These are phyloP conservation scores for Ibidorhyncha struthersii DNA, from an alignment of 2,113 vertebrate species.

Conservation along the genomic window DNA sequence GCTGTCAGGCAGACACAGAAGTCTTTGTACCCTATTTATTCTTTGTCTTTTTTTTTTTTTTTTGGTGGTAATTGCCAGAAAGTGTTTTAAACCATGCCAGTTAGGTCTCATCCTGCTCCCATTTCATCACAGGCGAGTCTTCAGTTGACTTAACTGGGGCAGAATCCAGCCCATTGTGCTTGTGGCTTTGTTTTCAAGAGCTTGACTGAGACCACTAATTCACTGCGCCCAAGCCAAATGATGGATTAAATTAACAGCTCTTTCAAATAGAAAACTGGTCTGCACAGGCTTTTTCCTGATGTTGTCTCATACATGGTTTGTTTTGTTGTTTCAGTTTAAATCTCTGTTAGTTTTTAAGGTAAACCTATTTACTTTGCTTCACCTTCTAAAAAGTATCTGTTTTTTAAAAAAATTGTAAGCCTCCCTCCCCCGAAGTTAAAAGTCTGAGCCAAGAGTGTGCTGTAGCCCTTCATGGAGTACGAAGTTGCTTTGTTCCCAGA, in stretches of 20 bases:
- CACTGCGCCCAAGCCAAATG: neutral
- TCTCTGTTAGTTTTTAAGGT: neutral
- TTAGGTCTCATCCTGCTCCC: neutral
- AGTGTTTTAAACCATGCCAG: neutral
- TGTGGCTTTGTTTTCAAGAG: neutral
- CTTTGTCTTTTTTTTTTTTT: neutral
- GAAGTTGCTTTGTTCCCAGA: neutral
- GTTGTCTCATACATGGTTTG: neutral
- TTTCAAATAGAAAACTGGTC: neutral
- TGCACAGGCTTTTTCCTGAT: neutral
- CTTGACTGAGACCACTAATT: neutral
- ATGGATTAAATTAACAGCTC: neutral
- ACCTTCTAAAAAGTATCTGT: neutral
- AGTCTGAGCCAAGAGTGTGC: neutral
- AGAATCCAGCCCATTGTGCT: conserved; percentile 3
- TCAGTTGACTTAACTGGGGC: neutral
- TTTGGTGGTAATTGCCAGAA: neutral
- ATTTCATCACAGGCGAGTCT: neutral
- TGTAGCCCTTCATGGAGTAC: neutral
- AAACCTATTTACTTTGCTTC: neutral
- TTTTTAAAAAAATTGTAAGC: neutral
- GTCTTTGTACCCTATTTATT: neutral
- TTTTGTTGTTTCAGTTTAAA: neutral
- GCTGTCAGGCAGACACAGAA: neutral
- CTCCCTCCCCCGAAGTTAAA: neutral